Evolutionary conservation across 2,797 vertebrate species (phyloP).

Genomic region (Manis javanica): DNA sequence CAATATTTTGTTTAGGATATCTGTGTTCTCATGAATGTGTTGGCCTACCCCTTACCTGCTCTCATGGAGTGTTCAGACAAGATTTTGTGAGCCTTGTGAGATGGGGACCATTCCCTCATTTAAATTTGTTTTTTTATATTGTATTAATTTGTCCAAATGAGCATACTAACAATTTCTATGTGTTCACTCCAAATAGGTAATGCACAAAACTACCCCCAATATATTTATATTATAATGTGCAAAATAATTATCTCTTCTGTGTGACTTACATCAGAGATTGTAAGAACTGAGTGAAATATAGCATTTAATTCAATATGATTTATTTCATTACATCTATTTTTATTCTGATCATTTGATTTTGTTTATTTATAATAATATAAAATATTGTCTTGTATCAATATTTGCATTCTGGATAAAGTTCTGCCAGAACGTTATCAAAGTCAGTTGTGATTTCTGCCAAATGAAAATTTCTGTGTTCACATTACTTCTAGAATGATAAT

Average conservation of each 20-base stretch:
- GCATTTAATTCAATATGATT: neutral
- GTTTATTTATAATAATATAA: neutral
- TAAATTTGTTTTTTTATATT: neutral
- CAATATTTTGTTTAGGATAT: neutral
- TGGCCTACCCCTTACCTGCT: neutral
- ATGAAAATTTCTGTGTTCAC: neutral
- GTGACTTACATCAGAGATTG: neutral
- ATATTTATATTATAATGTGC: neutral
- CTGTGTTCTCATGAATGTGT: neutral
- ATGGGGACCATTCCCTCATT: neutral
- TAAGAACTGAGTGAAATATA: neutral
- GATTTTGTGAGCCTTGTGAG: neutral
- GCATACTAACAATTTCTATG: neutral
- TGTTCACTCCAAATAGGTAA: neutral
- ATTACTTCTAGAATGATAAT: slow-evolving; percentile 3
- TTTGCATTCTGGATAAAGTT: slow-evolving; percentile 20
- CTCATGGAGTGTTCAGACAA: neutral
- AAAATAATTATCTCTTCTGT: neutral
- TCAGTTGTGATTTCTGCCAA: neutral
- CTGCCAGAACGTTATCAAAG: neutral
- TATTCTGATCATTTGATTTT: neutral
- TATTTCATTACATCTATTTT: neutral
- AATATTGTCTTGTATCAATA: neutral
- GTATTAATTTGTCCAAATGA: neutral
- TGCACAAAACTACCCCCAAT: neutral